These are phyloP conservation scores for Darevskia mixta DNA, from an alignment of 2,797 vertebrate genomes.

Conservation along the genomic window DNA sequence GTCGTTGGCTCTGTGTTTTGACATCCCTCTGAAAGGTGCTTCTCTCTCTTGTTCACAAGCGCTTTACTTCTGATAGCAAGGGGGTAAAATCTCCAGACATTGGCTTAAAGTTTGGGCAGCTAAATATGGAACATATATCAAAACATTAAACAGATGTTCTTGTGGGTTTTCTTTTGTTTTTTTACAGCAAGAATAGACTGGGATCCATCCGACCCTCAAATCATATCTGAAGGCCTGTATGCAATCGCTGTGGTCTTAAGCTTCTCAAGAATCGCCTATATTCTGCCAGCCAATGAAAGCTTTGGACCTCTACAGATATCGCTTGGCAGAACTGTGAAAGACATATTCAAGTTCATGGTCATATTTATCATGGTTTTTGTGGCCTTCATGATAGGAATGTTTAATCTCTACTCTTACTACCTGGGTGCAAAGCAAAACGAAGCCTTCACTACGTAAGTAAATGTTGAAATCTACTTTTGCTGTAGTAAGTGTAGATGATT, in stretches of 20 bases:
- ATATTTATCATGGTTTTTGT: conserved; percentile 99
- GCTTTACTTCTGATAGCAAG: not conserved
- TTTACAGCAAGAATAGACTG: conserved; percentile 92
- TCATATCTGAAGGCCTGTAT: conserved; percentile 96
- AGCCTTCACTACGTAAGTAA: conserved; percentile 96
- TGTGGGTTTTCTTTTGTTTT: conserved; percentile 73
- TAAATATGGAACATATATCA: not conserved
- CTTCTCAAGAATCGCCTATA: conserved; percentile 98
- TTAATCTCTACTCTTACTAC: conserved; percentile 98
- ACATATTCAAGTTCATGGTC: conserved; percentile 99
- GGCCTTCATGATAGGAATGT: conserved; percentile 99
- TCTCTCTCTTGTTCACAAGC: not conserved
- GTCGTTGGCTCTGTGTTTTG: not conserved
- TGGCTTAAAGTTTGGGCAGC: not conserved
- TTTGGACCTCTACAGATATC: conserved; percentile 99
- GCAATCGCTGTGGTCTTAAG: conserved; percentile 97
- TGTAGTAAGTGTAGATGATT: not conserved
- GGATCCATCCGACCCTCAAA: conserved; percentile 95
- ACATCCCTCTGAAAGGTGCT: not conserved
- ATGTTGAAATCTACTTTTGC: conserved; percentile 7
- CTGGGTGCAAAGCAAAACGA: conserved; percentile 96
- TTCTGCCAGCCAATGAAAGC: conserved; percentile 97
- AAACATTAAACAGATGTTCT: conserved; percentile 59
- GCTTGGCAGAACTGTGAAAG: conserved; percentile 96
- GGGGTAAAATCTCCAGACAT: not conserved